Base-by-base conservation (phyloP, 2,113 vertebrate genomes). In the Misgurnus anguillicaudatus region DNA sequence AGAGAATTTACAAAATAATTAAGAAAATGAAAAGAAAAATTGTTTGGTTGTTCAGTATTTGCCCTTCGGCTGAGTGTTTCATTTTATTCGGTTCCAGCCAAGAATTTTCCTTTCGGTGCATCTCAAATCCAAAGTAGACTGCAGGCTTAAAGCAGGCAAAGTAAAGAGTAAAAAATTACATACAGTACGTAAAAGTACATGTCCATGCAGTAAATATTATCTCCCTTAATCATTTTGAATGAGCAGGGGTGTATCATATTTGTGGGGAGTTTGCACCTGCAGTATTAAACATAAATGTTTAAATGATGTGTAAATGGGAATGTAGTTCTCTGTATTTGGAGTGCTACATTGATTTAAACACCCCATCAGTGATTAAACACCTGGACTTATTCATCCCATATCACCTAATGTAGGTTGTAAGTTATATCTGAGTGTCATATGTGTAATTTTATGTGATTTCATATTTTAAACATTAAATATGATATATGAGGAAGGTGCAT, bases 221-320 rank as follows among this genome's bases (percentile, higher is more conserved):
- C 19, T 6, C 60, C 17, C 5, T 14, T n/a, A 64, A 63, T 17
- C 47, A 14, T n/a, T 53, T 38, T 53, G 16, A 64, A 64, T 58
- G 19, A 53, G 17, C 39, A 19, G 24, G 24, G 24, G 24, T 31
- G 24, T 31, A 31, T 31, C 2, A 31, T 31, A 62, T 73, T 60
- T 62, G 19, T 31, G 4, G 16, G 10, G 0, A 77, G 38, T 66
- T 31, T 48, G 57, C 10, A 7, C 16, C 45, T 2, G 9, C 9
- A 48, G 53, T 31, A 69, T 48, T 51, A 62, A 78, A 62, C 42
- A 69, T 61, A 7, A 61, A 57, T 13, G 17, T 69, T 58, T 79
- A 66, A 16, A 53, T 55, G 41, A 24, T 70, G 42, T 48, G 55
- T 78, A 60, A 48, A 78, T 7, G 39, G 21, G n/a, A 31, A 11